phyloP scores from a whole-genome alignment of 2,113 vertebrate genomes.

The Xenopus tropicalis region UCB_Xtro_10.0 CM004446.2:94542501-94543000 shows the following conservation, averaged over 20 bases:
- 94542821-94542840: conserved; percentile 6
- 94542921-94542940: not conserved
- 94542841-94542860: not conserved
- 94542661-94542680: too few relatives aligned
- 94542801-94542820: conserved; percentile 6
- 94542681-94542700: too few relatives aligned
- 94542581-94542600: too few relatives aligned
- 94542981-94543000: not conserved
- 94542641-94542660: too few relatives aligned
- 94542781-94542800: not conserved
- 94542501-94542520: too few relatives aligned
- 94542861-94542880: not conserved
- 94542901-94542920: not conserved
- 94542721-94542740: too few relatives aligned
- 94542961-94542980: not conserved
- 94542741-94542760: not conserved
- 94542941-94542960: not conserved
- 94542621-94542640: too few relatives aligned
- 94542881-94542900: not conserved
- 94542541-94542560: too few relatives aligned
- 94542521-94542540: too few relatives aligned
- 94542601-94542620: too few relatives aligned
- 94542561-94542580: too few relatives aligned
- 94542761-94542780: not conserved
- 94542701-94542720: too few relatives aligned